Evolutionary conservation across 2,797 vertebrate genomes (phyloP), one percentile per base, ranked within the genome.

Genomic region (Halcyon chelicuti): DNA sequence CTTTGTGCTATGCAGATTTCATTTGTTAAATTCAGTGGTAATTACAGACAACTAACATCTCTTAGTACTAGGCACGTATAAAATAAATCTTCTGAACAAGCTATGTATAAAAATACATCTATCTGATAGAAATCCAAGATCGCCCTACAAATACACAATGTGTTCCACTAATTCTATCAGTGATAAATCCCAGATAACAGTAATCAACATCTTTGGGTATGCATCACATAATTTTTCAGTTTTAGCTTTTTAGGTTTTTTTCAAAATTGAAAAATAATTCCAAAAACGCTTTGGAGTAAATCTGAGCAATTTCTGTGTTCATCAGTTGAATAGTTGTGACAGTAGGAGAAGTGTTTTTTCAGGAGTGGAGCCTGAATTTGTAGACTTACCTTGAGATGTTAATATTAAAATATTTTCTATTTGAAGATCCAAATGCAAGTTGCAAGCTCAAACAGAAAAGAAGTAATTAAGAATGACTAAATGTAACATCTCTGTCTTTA

Each of bases 51-150:
- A 15, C 90, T 31, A 72, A 31, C 51, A 46, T 65, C 49, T 80
- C 42, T 86, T 71, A 42, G 20, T 78, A 62, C 51, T 46, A 91
- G 21, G 10, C 33, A 84, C 17, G 62, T 55, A 58, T 35, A 86
- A 70, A 91, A 93, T 68, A 65, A 14, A 84, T 77, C 55, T 87
- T 91, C 52, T 86, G 62, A 93, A 77, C 33, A 84, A 72, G 37
- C 54, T 72, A 17, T 29, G n/a, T 31, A 66, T 55, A 73, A 8
- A 61, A 78, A 90, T 58, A 62, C 8, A 6, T 15, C 25, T 23
- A 51, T 60, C 37, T 78, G 37, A 83, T 37, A 75, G 57, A 72
- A 86, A 67, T 44, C 40, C 40, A 88, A 84, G 73, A 92, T 55
- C 81, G 65, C 21, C 51, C 90, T 71, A 88, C 28, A 80, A 81